These are phyloP conservation scores for Bathynomus jamesi DNA, from an alignment of 1,140 invertebrate species.

Conservation along the genomic window DNA sequence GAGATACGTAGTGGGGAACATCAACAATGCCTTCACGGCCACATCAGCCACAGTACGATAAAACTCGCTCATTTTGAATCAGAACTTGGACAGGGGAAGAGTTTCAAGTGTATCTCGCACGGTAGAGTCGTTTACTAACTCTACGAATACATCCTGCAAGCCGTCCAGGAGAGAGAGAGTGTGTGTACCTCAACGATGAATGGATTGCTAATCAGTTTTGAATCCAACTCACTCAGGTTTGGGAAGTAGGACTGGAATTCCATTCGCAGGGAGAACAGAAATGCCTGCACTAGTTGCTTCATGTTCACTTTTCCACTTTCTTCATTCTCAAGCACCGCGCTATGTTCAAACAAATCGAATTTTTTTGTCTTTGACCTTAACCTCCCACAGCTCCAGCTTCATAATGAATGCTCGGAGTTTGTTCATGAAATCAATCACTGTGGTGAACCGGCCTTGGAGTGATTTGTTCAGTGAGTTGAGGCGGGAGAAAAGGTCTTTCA, in stretches of 20 bases:
- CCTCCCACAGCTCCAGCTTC: not conserved
- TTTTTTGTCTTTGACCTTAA: not conserved
- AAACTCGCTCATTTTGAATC: conserved; percentile 13
- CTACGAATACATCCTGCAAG: not conserved
- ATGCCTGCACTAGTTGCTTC: no score
- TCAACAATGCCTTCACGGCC: not conserved
- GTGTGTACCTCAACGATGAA: conserved; percentile 4
- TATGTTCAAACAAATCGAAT: not conserved
- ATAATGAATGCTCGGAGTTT: not conserved
- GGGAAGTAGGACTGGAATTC: conserved; percentile 15
- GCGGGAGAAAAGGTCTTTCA: not conserved
- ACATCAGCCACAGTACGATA: conserved; percentile 10
- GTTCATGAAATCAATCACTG: not conserved
- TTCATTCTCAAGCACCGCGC: not conserved
- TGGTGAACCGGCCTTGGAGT: not conserved
- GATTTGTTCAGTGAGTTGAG: not conserved
- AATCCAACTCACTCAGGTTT: conserved; percentile 6
- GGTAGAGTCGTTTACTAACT: conserved; percentile 15
- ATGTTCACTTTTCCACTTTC: not conserved
- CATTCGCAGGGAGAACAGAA: conserved; percentile 4
- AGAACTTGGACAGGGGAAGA: conserved; percentile 12
- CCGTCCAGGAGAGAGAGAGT: conserved; percentile 3
- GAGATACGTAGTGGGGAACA: conserved; percentile 9
- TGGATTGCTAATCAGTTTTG: conserved; percentile 14
- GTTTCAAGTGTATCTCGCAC: conserved; percentile 12